Conservation (phyloP, 2,797 vertebrate species). For the Bufotes viridis region DNA sequence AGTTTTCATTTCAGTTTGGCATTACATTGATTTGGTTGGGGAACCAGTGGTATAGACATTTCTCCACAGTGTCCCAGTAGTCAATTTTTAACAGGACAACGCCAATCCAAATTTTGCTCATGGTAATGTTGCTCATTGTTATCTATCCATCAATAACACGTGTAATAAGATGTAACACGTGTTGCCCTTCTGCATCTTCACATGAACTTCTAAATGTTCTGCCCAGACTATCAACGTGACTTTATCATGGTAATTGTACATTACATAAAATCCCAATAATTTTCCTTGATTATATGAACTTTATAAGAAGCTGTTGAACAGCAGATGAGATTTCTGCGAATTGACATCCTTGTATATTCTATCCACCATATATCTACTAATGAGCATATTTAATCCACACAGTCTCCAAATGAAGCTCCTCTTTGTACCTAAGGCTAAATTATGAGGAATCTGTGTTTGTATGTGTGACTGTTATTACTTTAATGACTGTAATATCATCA, state of each 20-base stretch:
- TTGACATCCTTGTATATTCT: neutral
- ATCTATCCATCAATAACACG: neutral
- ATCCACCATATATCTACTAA: neutral
- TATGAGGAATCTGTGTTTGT: neutral
- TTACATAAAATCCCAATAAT: neutral
- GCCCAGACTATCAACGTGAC: neutral
- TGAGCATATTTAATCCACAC: neutral
- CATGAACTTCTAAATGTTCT: slow-evolving; percentile 2
- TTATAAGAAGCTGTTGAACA: neutral
- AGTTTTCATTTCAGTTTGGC: too few species aligned
- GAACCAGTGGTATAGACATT: too few species aligned
- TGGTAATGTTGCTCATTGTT: too few species aligned
- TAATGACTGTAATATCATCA: slow-evolving; percentile 40
- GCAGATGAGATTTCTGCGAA: neutral
- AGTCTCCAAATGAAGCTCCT: neutral
- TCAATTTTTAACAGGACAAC: too few species aligned
- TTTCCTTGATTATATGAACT: neutral
- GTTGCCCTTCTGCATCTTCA: neutral
- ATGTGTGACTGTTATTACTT: slow-evolving; percentile 12
- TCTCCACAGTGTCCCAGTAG: too few species aligned
- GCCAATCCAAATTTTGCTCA: too few species aligned
- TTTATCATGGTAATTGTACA: neutral
- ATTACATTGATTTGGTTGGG: too few species aligned
- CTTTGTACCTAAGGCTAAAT: neutral
- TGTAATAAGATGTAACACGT: neutral